phyloP scores from a whole-genome alignment of 2,888 invertebrate species.

The Mellilla xanthometata region DNA sequence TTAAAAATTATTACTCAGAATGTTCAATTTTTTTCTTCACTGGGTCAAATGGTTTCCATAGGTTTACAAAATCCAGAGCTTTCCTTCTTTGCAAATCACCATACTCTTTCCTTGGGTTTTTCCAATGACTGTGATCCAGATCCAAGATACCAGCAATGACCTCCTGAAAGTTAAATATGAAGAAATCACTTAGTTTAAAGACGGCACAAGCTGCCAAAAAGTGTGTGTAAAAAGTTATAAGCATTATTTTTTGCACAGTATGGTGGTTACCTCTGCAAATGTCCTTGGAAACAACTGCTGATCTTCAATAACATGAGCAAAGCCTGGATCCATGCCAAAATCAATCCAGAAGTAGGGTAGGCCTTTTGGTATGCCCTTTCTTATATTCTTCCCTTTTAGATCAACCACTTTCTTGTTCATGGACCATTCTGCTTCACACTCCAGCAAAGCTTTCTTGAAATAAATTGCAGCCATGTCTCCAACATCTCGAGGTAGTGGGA shows the following conservation, averaged over 20 bases:
- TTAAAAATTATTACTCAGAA: too few species aligned
- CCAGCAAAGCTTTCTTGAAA: conserved; percentile 98
- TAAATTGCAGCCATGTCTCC: conserved; percentile 97
- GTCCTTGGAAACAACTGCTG: conserved; percentile 91
- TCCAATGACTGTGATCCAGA: conserved; percentile 92
- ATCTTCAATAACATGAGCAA: conserved; percentile 98
- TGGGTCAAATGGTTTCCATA: conserved; percentile 87
- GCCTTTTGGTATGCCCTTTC: conserved; percentile 94
- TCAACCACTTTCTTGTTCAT: conserved; percentile 92
- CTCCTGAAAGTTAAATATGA: conserved; percentile 82
- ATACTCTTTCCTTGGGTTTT: conserved; percentile 89
- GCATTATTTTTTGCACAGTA: too few species aligned
- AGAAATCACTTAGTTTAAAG: too few species aligned
- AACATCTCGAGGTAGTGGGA: conserved; percentile 91
- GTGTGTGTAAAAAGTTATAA: too few species aligned
- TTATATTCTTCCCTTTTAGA: conserved; percentile 85
- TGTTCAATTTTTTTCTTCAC: conserved; percentile 40
- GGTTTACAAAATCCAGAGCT: conserved; percentile 87
- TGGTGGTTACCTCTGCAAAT: conserved; percentile 96
- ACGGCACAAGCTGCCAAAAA: too few species aligned
- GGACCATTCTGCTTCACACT: conserved; percentile 97
- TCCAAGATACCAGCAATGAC: conserved; percentile 97
- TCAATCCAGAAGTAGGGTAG: conserved; percentile 97
- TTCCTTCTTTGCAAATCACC: conserved; percentile 90
- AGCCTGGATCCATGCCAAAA: conserved; percentile 95